Evolutionary conservation across 2,113 vertebrate genomes (phyloP).

Genomic region (Colaptes auratus): DNA sequence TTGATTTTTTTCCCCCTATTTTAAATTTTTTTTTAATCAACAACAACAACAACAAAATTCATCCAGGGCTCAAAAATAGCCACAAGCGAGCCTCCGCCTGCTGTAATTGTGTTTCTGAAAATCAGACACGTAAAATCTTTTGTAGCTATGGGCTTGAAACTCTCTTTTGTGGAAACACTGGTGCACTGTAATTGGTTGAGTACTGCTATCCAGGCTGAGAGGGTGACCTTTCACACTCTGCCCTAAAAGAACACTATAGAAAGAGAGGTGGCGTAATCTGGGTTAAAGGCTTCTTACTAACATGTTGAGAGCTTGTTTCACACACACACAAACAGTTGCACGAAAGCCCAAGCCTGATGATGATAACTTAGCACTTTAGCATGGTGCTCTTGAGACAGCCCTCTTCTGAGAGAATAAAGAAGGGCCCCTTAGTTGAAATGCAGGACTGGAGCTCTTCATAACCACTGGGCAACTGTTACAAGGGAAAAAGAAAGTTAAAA

Average conservation of each 20-base stretch:
- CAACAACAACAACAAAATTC: conserved; percentile 34
- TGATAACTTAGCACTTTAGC: conserved; percentile 82
- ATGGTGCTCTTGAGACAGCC: conserved; percentile 83
- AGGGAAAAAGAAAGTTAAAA: conserved; percentile 64
- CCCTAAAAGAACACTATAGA: conserved; percentile 88
- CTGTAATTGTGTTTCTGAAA: conserved; percentile 61
- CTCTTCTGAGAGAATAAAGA: conserved; percentile 79
- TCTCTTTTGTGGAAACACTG: conserved; percentile 80
- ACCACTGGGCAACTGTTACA: conserved; percentile 45
- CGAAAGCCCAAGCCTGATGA: conserved; percentile 79
- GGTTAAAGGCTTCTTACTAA: conserved; percentile 92
- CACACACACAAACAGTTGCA: conserved; percentile 83
- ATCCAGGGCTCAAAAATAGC: conserved; percentile 21
- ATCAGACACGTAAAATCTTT: conserved; percentile 80
- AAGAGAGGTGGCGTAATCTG: conserved; percentile 86
- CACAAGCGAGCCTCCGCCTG: conserved; percentile 25
- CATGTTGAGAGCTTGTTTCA: conserved; percentile 86
- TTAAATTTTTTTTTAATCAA: neutral
- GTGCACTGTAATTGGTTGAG: conserved; percentile 88
- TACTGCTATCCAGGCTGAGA: conserved; percentile 89
- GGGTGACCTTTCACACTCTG: conserved; percentile 89
- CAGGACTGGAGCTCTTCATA: conserved; percentile 48
- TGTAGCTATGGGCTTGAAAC: conserved; percentile 75
- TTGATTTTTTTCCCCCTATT: neutral
- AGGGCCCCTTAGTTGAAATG: conserved; percentile 58